Conservation (phyloP, 2,113 vertebrate species). For the Suricata suricatta region DNA sequence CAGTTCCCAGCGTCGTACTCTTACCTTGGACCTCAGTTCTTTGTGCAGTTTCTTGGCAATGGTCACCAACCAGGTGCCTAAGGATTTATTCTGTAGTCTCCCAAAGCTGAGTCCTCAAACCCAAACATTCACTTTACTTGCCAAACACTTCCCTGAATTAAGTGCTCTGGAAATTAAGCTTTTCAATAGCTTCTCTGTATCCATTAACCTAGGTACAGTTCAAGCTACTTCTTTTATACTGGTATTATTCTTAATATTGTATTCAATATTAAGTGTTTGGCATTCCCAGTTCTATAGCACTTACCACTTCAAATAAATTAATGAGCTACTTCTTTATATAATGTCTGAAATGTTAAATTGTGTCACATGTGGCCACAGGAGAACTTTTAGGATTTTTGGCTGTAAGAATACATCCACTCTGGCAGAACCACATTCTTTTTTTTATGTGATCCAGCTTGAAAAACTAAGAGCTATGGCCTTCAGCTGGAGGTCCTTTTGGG, state of each 20-base stretch:
- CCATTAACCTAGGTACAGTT: background rate
- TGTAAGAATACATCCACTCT: conserved; percentile 43
- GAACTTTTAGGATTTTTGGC: conserved; percentile 30
- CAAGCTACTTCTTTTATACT: background rate
- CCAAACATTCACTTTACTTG: conserved; percentile 24
- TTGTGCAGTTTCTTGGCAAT: background rate
- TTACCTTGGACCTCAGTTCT: background rate
- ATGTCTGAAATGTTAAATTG: conserved; percentile 74
- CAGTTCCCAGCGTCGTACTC: background rate
- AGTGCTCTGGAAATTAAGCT: conserved; percentile 21
- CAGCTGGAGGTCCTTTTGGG: background rate
- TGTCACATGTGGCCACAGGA: conserved; percentile 30
- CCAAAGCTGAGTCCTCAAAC: background rate
- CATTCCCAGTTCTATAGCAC: background rate
- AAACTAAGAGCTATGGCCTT: conserved; percentile 34
- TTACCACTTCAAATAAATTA: conserved; percentile 66
- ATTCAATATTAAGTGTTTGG: conserved; percentile 37
- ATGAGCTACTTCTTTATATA: conserved; percentile 73
- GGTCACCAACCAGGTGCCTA: background rate
- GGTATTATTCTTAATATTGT: conserved; percentile 17
- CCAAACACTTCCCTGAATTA: conserved; percentile 32
- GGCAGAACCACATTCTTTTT: conserved; percentile 51
- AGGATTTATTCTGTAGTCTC: background rate
- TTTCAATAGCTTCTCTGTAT: conserved; percentile 57
- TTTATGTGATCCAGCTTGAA: conserved; percentile 36